These are phyloP conservation scores for Caenorhabditis panamensis DNA, from an alignment of 2,888 invertebrate species.

Conservation along the genomic window DNA sequence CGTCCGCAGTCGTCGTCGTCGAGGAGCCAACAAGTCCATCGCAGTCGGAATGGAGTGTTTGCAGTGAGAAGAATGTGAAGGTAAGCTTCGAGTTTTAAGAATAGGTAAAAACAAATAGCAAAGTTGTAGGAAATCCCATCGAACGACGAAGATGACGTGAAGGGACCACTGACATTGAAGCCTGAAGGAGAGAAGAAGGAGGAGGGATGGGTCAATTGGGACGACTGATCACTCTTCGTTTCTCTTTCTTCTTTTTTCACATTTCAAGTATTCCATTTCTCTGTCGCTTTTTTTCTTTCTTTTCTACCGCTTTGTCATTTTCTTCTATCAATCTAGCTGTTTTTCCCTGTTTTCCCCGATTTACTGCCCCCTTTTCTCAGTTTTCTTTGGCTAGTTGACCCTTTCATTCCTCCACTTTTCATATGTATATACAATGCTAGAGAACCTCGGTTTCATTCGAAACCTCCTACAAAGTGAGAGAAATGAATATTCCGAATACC, in stretches of 20 bases:
- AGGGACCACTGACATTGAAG: conserved; percentile 61
- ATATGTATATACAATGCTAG: conserved; percentile 53
- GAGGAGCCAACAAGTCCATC: conserved; percentile 71
- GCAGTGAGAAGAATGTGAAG: conserved; percentile 70
- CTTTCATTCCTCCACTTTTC: conserved; percentile 9
- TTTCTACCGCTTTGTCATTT: conserved; percentile 5
- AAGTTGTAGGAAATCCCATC: conserved; percentile 58
- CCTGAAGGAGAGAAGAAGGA: conserved; percentile 59
- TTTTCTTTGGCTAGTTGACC: conserved; percentile 13
- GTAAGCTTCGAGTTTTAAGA: conserved; percentile 31
- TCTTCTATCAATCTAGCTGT: neutral
- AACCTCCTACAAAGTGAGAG: too few relatives aligned
- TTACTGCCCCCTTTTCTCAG: conserved; percentile 23
- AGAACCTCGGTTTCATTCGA: conserved; percentile 8
- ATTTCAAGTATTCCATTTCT: conserved; percentile 4
- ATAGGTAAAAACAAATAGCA: neutral
- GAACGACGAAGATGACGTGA: conserved; percentile 58
- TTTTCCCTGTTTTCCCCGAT: neutral
- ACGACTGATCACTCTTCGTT: conserved; percentile 55
- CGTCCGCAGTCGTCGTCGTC: conserved; percentile 57
- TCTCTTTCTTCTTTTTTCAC: neutral
- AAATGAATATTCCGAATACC: too few relatives aligned
- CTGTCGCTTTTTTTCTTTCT: conserved; percentile 16
- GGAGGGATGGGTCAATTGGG: conserved; percentile 74
- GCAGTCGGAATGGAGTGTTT: conserved; percentile 72